Evolutionary conservation across 2,888 invertebrate species (phyloP).

Genomic region (Thera obeliscata): DNA sequence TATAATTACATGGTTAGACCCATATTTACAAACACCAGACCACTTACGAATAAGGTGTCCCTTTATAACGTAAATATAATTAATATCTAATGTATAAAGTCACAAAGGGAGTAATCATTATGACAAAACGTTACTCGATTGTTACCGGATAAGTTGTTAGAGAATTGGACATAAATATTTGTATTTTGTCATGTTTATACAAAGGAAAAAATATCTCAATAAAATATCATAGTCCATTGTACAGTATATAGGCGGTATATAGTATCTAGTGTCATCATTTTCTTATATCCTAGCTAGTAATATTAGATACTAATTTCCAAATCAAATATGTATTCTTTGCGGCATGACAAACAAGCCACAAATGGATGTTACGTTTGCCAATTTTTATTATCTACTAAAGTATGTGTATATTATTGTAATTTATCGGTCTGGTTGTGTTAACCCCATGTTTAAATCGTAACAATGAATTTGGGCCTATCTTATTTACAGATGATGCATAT

Average conservation of each 20-base stretch:
- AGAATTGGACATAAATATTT: conserved; percentile 76
- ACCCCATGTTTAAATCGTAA: conserved; percentile 69
- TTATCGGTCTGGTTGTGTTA: conserved; percentile 70
- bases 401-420: conserved; percentile 53
- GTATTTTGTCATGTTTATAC: conserved; percentile 84
- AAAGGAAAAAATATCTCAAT: conserved; percentile 79
- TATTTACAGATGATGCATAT: conserved; percentile 60
- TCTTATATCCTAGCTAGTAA: conserved; percentile 78
- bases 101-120: conserved; percentile 77
- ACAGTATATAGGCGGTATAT: conserved; percentile 80
- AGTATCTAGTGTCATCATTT: conserved; percentile 72
- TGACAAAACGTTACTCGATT: conserved; percentile 77
- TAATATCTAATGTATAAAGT: conserved; percentile 65
- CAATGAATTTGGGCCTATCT: conserved; percentile 81
- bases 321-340: conserved; percentile 73
- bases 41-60: conserved; percentile 64
- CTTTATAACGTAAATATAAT: conserved; percentile 51
- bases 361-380: conserved; percentile 58
- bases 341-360: conserved; percentile 73
- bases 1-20: conserved; percentile 40
- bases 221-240: conserved; percentile 82
- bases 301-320: conserved; percentile 76
- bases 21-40: conserved; percentile 65
- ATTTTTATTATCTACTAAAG: conserved; percentile 51
- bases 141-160: conserved; percentile 80